Evolutionary conservation across 1,140 invertebrate species (phyloP), one percentile per base, ranked within the genome.

Genomic region (Globodera rostochiensis): DNA sequence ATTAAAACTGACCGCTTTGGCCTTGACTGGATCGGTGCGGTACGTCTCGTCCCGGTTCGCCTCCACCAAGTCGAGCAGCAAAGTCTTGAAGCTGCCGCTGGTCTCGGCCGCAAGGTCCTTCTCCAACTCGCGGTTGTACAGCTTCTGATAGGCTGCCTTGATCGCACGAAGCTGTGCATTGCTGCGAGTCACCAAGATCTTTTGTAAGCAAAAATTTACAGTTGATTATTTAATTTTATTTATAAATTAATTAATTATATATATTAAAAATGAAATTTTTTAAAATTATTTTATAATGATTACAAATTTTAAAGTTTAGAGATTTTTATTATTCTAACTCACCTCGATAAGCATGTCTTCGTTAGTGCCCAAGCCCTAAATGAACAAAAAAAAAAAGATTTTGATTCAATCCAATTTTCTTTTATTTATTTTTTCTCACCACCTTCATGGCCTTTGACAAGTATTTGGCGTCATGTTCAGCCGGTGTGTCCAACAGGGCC

Each of bases 61-160:
- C 53, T 82, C 85, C 70, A 84, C 85, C n/a, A 89, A 85, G 47
- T 91, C 90, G 21, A 98, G 93, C 74, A 97, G 92, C 5, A 98
- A 91, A 77, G 95, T 93, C 90, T 95, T 94, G 91, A 98, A 98
- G 89, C 95, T 93, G 3, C 95, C 96, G 5, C 95, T 96, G 36
- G 96, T 97, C 88, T 98, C 97, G 46, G 94, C 94, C 87, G 94
- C 94, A 74, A 98, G 91, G 87, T 97, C 96, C 8, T 93, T 93
- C 88, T 98, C 96, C 80, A 98, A 90, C 73, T 93, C 91, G 89
- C 93, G 94, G 82, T 93, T 93, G 90, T 95, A 98, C 85, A 95
- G 94, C 95, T 88, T 79, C 80, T 90, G 88, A 84, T 92, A 92
- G 53, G 80, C 71, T 8, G 74, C 73, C n/a, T 83, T 91, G 3